These are phyloP conservation scores for Thunnus thynnus DNA, from an alignment of 2,113 vertebrate species.

Conservation along the genomic window DNA sequence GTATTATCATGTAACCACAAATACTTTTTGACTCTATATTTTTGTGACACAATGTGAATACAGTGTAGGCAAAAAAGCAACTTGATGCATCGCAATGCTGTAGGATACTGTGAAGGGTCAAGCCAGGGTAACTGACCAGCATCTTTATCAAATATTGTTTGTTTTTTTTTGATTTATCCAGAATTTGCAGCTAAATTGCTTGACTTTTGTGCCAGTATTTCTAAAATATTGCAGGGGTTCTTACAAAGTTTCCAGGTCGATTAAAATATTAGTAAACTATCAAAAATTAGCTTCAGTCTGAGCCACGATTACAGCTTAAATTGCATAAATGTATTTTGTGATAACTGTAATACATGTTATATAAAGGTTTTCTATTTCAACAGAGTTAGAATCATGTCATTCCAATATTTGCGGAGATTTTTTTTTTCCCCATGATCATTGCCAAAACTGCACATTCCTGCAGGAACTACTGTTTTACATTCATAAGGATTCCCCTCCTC, in stretches of 20 bases:
- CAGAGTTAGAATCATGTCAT: conserved; percentile 18
- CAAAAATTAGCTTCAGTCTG: conserved; percentile 28
- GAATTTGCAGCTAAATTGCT: conserved; percentile 50
- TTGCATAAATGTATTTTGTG: conserved; percentile 61
- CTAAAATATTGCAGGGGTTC: conserved; percentile 64
- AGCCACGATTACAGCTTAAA: conserved; percentile 49
- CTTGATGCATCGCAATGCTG: conserved; percentile 61
- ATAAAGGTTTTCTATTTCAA: conserved; percentile 50
- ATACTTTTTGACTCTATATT: conserved; percentile 62
- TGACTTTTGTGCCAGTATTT: conserved; percentile 68
- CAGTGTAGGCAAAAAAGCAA: conserved; percentile 63
- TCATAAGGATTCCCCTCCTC: conserved; percentile 36
- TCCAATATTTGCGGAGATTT: conserved; percentile 10
- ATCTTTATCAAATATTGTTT: conserved; percentile 39
- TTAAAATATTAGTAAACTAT: conserved; percentile 20
- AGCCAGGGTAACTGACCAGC: conserved; percentile 79
- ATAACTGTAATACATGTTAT: conserved; percentile 36
- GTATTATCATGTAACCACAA: conserved; percentile 50
- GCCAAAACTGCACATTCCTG: conserved; percentile 50
- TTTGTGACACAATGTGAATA: conserved; percentile 75
- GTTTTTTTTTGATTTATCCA: conserved; percentile 32
- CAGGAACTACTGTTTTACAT: conserved; percentile 44
- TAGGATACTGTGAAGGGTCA: conserved; percentile 69
- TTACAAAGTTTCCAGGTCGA: conserved; percentile 51
- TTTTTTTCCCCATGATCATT: conserved; percentile 23